Conservation (phyloP, 2,113 vertebrate species). For the Gasterosteus nipponicus region DNA sequence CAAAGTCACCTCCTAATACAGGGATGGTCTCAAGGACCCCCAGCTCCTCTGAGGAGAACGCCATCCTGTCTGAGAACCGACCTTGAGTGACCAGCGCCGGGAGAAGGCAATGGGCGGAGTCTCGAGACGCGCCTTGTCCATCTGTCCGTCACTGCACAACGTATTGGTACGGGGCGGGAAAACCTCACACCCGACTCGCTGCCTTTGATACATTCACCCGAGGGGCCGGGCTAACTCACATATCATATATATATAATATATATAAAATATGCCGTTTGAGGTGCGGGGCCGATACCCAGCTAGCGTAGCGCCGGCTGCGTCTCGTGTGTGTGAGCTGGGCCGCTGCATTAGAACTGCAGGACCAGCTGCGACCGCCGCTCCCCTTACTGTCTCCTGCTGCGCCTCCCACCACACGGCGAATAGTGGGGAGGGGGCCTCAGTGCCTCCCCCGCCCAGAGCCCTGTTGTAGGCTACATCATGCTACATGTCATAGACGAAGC, state of each 20-base stretch:
- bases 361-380: constrained; percentile 72
- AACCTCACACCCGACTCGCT: constrained; percentile 41
- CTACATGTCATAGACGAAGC: constrained; percentile 51
- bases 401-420: constrained; percentile 57
- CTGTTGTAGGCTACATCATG: constrained; percentile 50
- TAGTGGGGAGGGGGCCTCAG: constrained; percentile 9
- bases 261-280: constrained; percentile 85
- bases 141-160: constrained; percentile 58
- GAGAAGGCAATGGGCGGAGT: constrained; percentile 42
- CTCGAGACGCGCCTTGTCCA: constrained; percentile 48
- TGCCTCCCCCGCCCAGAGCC: constrained; percentile 32
- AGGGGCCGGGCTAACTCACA: constrained; percentile 86
- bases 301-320: constrained; percentile 72
- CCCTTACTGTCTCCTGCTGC: constrained; percentile 78
- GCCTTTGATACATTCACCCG: constrained; percentile 63
- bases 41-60: constrained; percentile 28
- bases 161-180: background rate
- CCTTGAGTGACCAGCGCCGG: background rate
- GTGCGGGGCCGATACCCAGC: constrained; percentile 73
- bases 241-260: constrained; percentile 89
- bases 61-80: background rate
- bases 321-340: constrained; percentile 56
- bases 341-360: constrained; percentile 85
- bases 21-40: constrained; percentile 3
- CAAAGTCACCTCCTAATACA: constrained; percentile 5